These are phyloP conservation scores for Magallana angulata DNA, from an alignment of 1,140 invertebrate species.

Conservation along the genomic window DNA sequence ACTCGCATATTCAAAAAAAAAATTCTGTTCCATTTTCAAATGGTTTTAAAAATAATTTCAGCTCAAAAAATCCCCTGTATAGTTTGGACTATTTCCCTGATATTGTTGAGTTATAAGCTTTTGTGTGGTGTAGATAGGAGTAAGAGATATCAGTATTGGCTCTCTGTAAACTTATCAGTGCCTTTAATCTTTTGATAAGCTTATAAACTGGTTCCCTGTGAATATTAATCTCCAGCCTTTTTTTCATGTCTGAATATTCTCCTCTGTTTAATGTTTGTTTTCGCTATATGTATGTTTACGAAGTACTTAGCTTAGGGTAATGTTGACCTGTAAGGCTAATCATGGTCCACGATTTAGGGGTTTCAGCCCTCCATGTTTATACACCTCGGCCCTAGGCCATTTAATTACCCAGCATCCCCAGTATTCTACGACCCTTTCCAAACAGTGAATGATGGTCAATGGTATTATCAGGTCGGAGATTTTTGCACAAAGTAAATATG, in stretches of 20 bases:
- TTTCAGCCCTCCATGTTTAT: neutral
- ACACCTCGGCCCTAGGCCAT: neutral
- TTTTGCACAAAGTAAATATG: neutral
- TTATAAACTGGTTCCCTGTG: neutral
- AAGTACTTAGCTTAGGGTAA: neutral
- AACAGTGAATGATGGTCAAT: neutral
- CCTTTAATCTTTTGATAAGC: neutral
- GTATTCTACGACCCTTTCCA: neutral
- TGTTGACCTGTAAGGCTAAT: neutral
- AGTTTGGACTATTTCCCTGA: too few species aligned
- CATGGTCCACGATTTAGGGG: neutral
- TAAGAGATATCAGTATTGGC: neutral
- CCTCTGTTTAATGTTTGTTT: constrained; percentile 11
- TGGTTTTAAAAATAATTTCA: too few species aligned
- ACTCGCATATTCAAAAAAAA: too few species aligned
- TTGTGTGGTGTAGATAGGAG: neutral
- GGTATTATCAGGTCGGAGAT: neutral
- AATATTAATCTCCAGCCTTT: neutral
- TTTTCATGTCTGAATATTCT: neutral
- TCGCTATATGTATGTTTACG: neutral
- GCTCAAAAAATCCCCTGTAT: too few species aligned
- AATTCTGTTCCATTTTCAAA: too few species aligned
- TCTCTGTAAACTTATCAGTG: neutral
- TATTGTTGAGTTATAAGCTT: too few species aligned
- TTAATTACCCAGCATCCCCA: constrained; percentile 5